These are phyloP conservation scores for Trialeurodes vaporariorum DNA, from an alignment of 1,140 invertebrate species.

Conservation along the genomic window DNA sequence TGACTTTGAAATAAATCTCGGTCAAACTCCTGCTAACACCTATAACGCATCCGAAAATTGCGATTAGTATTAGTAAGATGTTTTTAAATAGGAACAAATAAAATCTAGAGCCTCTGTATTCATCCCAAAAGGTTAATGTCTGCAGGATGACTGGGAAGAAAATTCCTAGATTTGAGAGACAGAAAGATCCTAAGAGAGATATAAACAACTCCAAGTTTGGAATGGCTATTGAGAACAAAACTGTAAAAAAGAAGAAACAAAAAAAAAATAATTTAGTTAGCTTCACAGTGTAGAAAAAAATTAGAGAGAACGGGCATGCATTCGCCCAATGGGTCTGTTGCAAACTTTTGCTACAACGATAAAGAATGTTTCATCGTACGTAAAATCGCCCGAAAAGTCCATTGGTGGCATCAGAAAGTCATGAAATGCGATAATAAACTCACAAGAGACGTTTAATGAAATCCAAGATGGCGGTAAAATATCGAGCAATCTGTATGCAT, in stretches of 20 bases:
- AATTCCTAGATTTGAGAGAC: constrained; percentile 12
- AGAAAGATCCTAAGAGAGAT: constrained; percentile 17
- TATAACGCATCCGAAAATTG: constrained; percentile 4
- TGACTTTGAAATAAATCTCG: not conserved
- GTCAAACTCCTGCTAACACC: not conserved
- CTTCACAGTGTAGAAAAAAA: too few relatives aligned
- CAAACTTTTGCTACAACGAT: too few relatives aligned
- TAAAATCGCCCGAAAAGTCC: too few relatives aligned
- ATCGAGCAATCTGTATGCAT: too few relatives aligned
- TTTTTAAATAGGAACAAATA: constrained; percentile 1
- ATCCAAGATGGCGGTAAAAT: too few relatives aligned
- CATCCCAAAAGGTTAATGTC: constrained; percentile 50
- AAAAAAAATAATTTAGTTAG: not conserved
- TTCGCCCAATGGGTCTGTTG: too few relatives aligned
- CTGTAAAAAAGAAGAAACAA: constrained; percentile 9
- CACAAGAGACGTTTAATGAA: too few relatives aligned
- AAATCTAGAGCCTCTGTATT: not conserved
- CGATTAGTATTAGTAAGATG: not conserved
- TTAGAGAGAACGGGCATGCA: too few relatives aligned
- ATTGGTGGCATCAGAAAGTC: too few relatives aligned
- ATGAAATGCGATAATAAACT: too few relatives aligned
- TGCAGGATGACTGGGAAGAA: constrained; percentile 27
- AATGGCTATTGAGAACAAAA: constrained; percentile 15
- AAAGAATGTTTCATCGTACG: too few relatives aligned
- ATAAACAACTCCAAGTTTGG: constrained; percentile 19